A percentile compares a stretch with the other conserved stretches of the same genome.
These are phyloP conservation scores for Synergus itoensis DNA, from an alignment of 2,888 invertebrate genomes.

Conservation along the genomic window DNA sequence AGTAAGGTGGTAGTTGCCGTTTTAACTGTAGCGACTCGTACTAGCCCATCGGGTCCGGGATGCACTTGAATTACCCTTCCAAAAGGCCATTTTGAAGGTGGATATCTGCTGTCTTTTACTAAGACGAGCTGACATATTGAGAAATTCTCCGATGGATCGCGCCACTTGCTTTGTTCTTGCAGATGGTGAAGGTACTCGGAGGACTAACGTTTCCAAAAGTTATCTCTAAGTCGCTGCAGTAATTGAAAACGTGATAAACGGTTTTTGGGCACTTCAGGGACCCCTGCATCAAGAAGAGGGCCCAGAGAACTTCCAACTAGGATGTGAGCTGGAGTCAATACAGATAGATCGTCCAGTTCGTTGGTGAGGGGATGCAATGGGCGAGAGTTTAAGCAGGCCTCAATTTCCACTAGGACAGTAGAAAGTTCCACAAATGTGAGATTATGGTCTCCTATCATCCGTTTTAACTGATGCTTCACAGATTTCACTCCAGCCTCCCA, in stretches of 20 bases:
- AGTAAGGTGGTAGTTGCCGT: no score
- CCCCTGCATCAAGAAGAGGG: not conserved
- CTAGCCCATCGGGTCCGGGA: no score
- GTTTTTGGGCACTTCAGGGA: not conserved
- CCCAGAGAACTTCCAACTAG: not conserved
- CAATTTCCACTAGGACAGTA: no score
- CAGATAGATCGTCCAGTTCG: no score
- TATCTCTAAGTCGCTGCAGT: conserved; percentile 1
- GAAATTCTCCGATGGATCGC: no score
- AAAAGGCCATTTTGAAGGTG: no score
- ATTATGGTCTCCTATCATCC: conserved; percentile 25
- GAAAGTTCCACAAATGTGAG: conserved; percentile 41
- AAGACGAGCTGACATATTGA: no score
- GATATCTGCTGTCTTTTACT: no score
- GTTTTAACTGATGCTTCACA: conserved; percentile 6
- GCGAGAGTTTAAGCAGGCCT: no score
- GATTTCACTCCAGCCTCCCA: not conserved
- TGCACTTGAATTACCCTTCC: no score
- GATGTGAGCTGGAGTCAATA: conserved; percentile 43
- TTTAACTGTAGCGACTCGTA: no score
- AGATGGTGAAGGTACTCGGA: not conserved
- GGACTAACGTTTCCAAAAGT: conserved; percentile 45
- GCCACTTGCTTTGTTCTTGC: conserved; percentile 10
- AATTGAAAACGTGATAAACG: not conserved
- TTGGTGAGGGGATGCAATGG: no score